A percentile compares a stretch with the other conserved stretches of the same genome.
These are phyloP conservation scores for Pollenia angustigena DNA, from an alignment of 2,888 invertebrate species.

Conservation along the genomic window DNA sequence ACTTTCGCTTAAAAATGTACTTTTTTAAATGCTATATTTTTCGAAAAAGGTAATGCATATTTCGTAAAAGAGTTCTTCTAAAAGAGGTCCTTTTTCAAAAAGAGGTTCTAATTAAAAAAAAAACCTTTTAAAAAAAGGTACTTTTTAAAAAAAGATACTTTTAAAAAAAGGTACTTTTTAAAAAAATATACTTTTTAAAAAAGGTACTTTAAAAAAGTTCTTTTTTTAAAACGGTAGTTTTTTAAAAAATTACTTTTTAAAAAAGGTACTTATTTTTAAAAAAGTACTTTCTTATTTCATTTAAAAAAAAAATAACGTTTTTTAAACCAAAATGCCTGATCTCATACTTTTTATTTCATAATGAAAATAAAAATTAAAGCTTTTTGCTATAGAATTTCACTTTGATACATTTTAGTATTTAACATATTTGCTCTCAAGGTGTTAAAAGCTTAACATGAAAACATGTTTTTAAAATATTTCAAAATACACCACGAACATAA, in stretches of 20 bases:
- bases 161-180: neutral
- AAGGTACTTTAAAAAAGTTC: neutral
- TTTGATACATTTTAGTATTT: constrained; percentile 14
- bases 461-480: constrained; percentile 65
- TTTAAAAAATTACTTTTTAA: neutral
- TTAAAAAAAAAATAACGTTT: too few relatives aligned
- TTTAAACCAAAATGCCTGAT: too few relatives aligned
- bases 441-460: constrained; percentile 70
- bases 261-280: neutral
- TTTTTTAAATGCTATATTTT: too few relatives aligned
- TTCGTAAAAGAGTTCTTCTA: neutral
- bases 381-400: constrained; percentile 32
- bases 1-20: too few relatives aligned
- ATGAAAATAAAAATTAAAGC: neutral
- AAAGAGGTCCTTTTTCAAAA: neutral
- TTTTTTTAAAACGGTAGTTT: neutral
- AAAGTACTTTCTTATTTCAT: too few relatives aligned
- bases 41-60: neutral
- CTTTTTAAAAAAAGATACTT: neutral
- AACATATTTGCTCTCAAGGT: constrained; percentile 64
- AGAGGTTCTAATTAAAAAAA: neutral
- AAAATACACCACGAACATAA: constrained; percentile 21
- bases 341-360: too few relatives aligned
- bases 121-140: neutral
- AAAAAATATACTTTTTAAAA: neutral